Conservation (phyloP, 1,140 invertebrate genomes). For the Drosophila repletoides region DNA sequence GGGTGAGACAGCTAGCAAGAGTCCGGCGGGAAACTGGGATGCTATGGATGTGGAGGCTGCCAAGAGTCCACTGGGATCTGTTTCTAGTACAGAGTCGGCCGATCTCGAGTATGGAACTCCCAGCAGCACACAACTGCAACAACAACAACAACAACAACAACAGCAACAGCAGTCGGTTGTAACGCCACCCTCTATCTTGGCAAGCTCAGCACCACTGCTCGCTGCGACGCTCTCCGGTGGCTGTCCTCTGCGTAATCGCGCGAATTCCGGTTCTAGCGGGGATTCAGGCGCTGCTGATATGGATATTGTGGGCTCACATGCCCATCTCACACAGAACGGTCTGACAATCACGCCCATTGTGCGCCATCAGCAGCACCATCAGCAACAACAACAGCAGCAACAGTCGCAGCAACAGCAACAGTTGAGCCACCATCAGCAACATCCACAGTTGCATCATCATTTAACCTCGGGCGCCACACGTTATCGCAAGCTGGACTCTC, state of each 20-base stretch:
- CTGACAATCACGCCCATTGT: slow-evolving; percentile 87
- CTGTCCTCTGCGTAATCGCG: slow-evolving; percentile 86
- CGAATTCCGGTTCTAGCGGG: slow-evolving; percentile 90
- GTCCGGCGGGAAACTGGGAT: slow-evolving; percentile 85
- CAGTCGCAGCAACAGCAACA: slow-evolving; percentile 64
- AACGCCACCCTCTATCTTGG: slow-evolving; percentile 73
- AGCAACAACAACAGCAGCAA: slow-evolving; percentile 43
- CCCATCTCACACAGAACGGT: slow-evolving; percentile 86
- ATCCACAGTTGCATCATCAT: slow-evolving; percentile 73
- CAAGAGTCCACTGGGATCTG: slow-evolving; percentile 92
- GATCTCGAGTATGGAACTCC: slow-evolving; percentile 83
- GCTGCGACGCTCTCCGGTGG: slow-evolving; percentile 90
- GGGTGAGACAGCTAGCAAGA: slow-evolving; percentile 83
- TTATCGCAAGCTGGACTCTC: slow-evolving; percentile 93
- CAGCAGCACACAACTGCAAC: slow-evolving; percentile 83
- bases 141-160: slow-evolving; percentile 82
- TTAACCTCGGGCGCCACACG: slow-evolving; percentile 75
- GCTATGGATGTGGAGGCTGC: slow-evolving; percentile 89
- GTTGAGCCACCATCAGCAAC: slow-evolving; percentile 51
- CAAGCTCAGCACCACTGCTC: slow-evolving; percentile 86
- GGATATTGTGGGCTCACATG: slow-evolving; percentile 86
- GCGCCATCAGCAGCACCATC: slow-evolving; percentile 68
- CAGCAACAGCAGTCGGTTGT: slow-evolving; percentile 75
- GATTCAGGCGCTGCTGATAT: slow-evolving; percentile 89
- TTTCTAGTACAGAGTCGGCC: slow-evolving; percentile 91